phyloP scores from a whole-genome alignment of 2,113 vertebrate genomes.

The Cichladusa arquata region DNA sequence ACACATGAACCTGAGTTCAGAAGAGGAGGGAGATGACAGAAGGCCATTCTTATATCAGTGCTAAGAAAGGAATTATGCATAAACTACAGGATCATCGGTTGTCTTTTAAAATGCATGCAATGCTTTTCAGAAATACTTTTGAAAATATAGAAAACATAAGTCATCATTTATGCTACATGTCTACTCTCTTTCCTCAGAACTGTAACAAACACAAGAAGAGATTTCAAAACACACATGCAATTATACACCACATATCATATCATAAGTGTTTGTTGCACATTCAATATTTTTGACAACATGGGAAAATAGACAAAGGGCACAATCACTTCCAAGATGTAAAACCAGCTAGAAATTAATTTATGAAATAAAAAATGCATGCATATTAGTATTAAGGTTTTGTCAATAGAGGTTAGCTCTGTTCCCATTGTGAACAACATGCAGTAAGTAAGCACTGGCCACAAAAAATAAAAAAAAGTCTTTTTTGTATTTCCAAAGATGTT shows the following conservation, averaged over 20 bases:
- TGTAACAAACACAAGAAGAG: not conserved
- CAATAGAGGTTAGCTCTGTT: not conserved
- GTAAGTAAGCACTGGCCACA: not conserved
- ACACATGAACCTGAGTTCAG: not conserved
- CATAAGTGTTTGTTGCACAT: not conserved
- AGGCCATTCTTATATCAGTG: not conserved
- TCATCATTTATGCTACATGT: not conserved
- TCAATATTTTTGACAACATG: not conserved
- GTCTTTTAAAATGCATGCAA: not conserved
- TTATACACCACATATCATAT: not conserved
- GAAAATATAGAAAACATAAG: not conserved
- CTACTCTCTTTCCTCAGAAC: not conserved
- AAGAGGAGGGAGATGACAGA: not conserved
- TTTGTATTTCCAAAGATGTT: not conserved
- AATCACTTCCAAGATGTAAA: not conserved
- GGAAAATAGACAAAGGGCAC: not conserved
- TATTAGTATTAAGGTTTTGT: not conserved
- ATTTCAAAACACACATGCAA: not conserved
- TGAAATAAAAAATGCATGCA: conserved; percentile 16
- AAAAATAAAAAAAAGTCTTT: not conserved
- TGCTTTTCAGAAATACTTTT: not conserved
- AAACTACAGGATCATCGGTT: not conserved
- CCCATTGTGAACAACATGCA: not conserved
- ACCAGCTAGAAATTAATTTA: not conserved
- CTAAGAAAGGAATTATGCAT: not conserved